A percentile compares a stretch with the other conserved stretches of the same genome.
These are phyloP conservation scores for Gryon sp. DNA, from an alignment of 1,140 invertebrate genomes.

Conservation along the genomic window DNA sequence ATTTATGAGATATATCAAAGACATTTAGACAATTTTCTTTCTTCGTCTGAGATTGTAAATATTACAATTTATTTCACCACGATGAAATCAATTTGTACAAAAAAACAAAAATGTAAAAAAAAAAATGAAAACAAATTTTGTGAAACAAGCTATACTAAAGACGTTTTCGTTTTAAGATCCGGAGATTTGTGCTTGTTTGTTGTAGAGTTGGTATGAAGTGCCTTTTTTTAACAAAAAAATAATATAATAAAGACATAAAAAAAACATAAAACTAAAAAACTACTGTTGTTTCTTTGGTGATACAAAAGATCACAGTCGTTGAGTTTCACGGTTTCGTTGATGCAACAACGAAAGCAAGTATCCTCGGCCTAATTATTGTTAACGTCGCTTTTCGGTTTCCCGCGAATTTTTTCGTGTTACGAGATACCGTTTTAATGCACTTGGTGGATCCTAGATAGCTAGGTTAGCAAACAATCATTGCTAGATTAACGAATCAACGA, in stretches of 20 bases:
- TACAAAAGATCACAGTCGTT: constrained; percentile 22
- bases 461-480: constrained; percentile 61
- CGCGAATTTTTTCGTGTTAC: constrained; percentile 34
- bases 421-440: constrained; percentile 51
- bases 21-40: constrained; percentile 39
- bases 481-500: constrained; percentile 46
- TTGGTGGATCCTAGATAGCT: constrained; percentile 67
- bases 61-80: constrained; percentile 49
- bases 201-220: constrained; percentile 59
- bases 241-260: background rate
- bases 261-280: constrained; percentile 6
- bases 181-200: constrained; percentile 54
- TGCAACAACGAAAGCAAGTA: constrained; percentile 49
- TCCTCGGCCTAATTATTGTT: constrained; percentile 56
- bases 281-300: constrained; percentile 28
- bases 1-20: constrained; percentile 21
- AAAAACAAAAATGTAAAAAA: constrained; percentile 21
- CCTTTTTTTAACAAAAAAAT: constrained; percentile 48
- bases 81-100: constrained; percentile 36
- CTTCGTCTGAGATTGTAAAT: constrained; percentile 40
- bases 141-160: constrained; percentile 21
- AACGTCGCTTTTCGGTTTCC: constrained; percentile 44
- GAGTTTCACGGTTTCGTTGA: constrained; percentile 46
- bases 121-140: constrained; percentile 34
- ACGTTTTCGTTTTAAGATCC: constrained; percentile 35